A percentile compares a stretch with the other conserved stretches of the same genome.
phyloP scores from a whole-genome alignment of 2,113 vertebrate genomes.

The Anarhynchus alexandrinus region DNA sequence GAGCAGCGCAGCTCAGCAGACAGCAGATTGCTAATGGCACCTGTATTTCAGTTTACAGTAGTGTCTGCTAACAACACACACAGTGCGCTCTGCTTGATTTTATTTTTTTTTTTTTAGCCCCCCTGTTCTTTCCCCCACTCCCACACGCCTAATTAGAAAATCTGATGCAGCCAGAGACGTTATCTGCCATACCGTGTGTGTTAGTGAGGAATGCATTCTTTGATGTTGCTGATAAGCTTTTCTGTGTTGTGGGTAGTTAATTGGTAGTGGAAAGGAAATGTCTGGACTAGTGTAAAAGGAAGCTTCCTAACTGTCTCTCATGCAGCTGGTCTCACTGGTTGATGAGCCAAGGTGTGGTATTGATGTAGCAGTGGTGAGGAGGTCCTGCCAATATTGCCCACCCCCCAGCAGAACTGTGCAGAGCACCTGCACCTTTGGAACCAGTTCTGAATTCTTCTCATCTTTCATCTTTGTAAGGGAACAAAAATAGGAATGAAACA shows the following conservation, averaged over 20 bases:
- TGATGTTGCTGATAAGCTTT: constrained; percentile 54
- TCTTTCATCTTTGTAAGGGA: constrained; percentile 46
- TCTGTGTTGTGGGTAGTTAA: constrained; percentile 69
- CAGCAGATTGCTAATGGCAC: constrained; percentile 47
- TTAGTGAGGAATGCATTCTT: constrained; percentile 61
- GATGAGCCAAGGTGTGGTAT: constrained; percentile 59
- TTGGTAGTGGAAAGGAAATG: constrained; percentile 69
- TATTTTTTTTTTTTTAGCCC: background rate
- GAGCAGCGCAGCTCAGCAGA: background rate
- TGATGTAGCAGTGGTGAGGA: constrained; percentile 23
- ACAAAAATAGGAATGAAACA: constrained; percentile 32
- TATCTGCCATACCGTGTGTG: constrained; percentile 52
- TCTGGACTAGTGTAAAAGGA: constrained; percentile 65
- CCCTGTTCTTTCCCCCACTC: background rate
- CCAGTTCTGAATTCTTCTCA: constrained; percentile 42
- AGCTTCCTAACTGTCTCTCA: constrained; percentile 57
- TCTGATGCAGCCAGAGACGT: constrained; percentile 55
- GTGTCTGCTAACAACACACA: constrained; percentile 13
- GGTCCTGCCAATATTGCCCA: constrained; percentile 22
- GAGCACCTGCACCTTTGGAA: constrained; percentile 61
- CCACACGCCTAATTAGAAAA: constrained; percentile 54
- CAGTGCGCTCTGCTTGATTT: background rate
- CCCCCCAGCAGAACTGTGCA: constrained; percentile 7
- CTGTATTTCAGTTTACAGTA: constrained; percentile 24
- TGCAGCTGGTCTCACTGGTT: constrained; percentile 62